Base-by-base conservation (phyloP, 2,888 invertebrate genomes). In the Podotricha telesiphe region DNA sequence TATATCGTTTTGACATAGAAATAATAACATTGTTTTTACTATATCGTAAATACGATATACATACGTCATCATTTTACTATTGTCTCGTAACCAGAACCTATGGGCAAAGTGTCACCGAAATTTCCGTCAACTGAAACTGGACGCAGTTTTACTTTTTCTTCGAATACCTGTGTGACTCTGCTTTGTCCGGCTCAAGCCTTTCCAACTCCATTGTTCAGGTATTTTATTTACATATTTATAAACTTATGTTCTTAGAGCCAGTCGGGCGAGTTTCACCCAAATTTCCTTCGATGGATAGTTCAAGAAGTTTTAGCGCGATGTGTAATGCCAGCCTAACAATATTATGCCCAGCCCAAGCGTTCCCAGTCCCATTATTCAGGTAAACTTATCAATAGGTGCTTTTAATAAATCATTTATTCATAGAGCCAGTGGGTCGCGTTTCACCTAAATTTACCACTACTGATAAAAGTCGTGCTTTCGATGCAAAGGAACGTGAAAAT, bases 101-200 rank as follows among this genome's bases (percentile, higher is more conserved):
- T 96, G 93, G 96, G 96, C 90, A 96, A 96, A 86, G 96, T 96
- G 72, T 94, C 95, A 74, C 96, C 96, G 76, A 96, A 96, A 82
- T 93, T 93, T 82, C 91, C 93, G 68, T 88, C 93, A 71, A 87
- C 87, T 85, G 91, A 93, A 85, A 93, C 90, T 37, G 90, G 91
- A 66, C 90, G 91, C 81, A 91, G 91, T 83, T 93, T 88, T 85
- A 91, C 91, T 70, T 92, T 87, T 84, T 81, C 86, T 65, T 87
- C 90, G 64, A 86, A 89, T 75, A 87, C 90, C 72, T 92, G 89
- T 81, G 94, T 94, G 79, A 95, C 96, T 62, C 83, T 96, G 76
- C 92, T 95, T 71, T 96, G 95, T 85, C 94, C 95, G 67, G 95
- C 95, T 56, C 95, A 96, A 89, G 95, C 95, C 59, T 96, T 95